Conservation (phyloP, 2,888 invertebrate genomes). For the Mycalesis mineus region DNA sequence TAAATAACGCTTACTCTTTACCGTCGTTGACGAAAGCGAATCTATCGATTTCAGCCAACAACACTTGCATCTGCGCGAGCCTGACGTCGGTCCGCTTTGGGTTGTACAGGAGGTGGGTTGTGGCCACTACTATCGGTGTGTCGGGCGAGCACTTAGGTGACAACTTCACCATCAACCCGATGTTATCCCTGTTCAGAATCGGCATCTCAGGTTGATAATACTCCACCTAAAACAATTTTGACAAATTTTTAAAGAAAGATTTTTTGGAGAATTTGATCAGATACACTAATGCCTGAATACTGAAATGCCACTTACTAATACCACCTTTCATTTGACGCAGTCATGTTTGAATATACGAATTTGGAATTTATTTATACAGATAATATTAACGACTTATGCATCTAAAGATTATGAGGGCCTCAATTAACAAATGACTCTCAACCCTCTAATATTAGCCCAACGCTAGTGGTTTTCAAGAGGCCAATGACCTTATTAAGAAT, state of each 20-base stretch:
- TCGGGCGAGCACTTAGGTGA: conserved; percentile 68
- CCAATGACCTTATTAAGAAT: no score
- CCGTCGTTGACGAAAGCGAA: conserved; percentile 77
- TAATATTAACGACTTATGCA: no score
- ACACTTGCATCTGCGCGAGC: conserved; percentile 89
- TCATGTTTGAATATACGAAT: no score
- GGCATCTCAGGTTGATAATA: conserved; percentile 80
- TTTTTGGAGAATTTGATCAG: no score
- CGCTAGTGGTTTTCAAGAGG: no score
- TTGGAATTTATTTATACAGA: no score
- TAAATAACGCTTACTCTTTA: conserved; percentile 40
- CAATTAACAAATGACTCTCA: no score
- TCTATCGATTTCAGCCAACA: conserved; percentile 91
- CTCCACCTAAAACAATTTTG: conserved; percentile 73
- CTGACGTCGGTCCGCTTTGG: conserved; percentile 92
- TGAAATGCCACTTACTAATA: no score
- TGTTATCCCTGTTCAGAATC: conserved; percentile 90
- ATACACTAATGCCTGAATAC: no score
- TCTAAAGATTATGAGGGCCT: no score
- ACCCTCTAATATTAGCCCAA: no score
- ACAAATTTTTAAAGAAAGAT: background rate
- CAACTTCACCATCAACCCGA: conserved; percentile 89
- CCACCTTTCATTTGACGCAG: no score
- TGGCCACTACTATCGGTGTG: conserved; percentile 86
- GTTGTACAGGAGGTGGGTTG: conserved; percentile 96